Conservation (phyloP, 2,888 invertebrate genomes). For the Andrena haemorrhoa region DNA sequence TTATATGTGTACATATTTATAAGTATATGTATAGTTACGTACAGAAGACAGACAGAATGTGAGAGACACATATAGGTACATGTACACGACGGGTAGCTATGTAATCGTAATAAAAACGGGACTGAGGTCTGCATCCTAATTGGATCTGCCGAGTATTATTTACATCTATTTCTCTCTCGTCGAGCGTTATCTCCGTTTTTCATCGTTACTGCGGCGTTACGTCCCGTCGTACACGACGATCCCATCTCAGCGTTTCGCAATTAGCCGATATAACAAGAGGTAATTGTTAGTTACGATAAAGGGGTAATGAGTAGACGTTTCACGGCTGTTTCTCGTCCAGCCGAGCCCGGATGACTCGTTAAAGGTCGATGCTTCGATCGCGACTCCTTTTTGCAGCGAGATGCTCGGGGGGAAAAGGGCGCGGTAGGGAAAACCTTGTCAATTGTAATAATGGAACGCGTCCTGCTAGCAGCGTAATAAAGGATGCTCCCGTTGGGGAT, state of each 20-base stretch:
- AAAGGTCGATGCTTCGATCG: slow-evolving; percentile 38
- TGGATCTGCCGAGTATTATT: slow-evolving; percentile 62
- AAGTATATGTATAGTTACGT: slow-evolving; percentile 70
- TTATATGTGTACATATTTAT: slow-evolving; percentile 65
- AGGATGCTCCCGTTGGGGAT: neutral
- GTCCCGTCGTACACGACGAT: neutral
- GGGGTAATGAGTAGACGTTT: slow-evolving; percentile 35
- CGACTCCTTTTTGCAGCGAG: slow-evolving; percentile 10
- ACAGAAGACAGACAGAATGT: slow-evolving; percentile 71
- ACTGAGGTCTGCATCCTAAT: slow-evolving; percentile 60
- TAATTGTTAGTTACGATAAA: slow-evolving; percentile 52
- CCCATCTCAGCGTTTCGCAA: slow-evolving; percentile 25
- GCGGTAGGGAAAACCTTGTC: neutral
- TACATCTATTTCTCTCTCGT: slow-evolving; percentile 54
- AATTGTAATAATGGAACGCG: slow-evolving; percentile 24
- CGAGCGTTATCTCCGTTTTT: neutral
- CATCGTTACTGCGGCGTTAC: slow-evolving; percentile 2
- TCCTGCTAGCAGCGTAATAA: neutral
- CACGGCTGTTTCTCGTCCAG: neutral
- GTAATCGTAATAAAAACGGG: slow-evolving; percentile 73
- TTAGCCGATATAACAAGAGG: slow-evolving; percentile 45
- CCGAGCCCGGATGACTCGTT: slow-evolving; percentile 5
- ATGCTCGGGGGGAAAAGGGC: slow-evolving; percentile 16
- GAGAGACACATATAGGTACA: slow-evolving; percentile 71
- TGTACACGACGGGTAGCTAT: slow-evolving; percentile 63